phyloP scores from a whole-genome alignment of 2,113 vertebrate genomes.

The Turdus rufiventris region DNA sequence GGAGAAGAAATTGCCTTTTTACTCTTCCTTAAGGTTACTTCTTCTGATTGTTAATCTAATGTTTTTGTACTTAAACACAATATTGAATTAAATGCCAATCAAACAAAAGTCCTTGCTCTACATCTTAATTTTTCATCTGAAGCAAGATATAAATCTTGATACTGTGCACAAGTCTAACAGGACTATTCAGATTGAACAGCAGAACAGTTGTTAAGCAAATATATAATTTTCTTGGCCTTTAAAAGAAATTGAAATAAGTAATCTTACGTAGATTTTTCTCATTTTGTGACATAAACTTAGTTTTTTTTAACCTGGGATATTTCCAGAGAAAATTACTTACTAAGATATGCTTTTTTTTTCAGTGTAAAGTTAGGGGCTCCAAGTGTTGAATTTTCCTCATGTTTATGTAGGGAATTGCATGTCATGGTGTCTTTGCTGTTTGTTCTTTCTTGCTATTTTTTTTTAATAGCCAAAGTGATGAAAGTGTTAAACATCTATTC shows the following conservation, averaged over 20 bases:
- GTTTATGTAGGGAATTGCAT: not conserved
- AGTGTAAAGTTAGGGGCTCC: not conserved
- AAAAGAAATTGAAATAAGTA: not conserved
- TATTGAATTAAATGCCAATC: not conserved
- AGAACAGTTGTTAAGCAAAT: constrained; percentile 23
- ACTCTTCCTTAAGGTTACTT: not conserved
- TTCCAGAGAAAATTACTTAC: not conserved
- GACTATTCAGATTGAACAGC: not conserved
- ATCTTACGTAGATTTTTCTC: not conserved
- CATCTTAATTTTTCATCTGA: not conserved
- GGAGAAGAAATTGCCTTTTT: not conserved
- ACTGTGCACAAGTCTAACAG: not conserved
- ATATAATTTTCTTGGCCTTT: not conserved
- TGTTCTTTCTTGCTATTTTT: not conserved
- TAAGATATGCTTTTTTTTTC: not conserved
- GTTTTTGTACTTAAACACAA: not conserved
- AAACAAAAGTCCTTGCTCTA: not conserved
- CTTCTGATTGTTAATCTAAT: not conserved
- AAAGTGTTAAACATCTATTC: not conserved
- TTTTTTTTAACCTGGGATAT: constrained; percentile 25
- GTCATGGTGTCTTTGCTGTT: not conserved
- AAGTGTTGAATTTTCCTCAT: not conserved
- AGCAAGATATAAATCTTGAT: not conserved
- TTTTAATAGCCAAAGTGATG: not conserved
- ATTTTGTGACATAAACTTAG: not conserved